phyloP scores from a whole-genome alignment of 2,888 invertebrate genomes.

The Tenodera sinensis region DNA sequence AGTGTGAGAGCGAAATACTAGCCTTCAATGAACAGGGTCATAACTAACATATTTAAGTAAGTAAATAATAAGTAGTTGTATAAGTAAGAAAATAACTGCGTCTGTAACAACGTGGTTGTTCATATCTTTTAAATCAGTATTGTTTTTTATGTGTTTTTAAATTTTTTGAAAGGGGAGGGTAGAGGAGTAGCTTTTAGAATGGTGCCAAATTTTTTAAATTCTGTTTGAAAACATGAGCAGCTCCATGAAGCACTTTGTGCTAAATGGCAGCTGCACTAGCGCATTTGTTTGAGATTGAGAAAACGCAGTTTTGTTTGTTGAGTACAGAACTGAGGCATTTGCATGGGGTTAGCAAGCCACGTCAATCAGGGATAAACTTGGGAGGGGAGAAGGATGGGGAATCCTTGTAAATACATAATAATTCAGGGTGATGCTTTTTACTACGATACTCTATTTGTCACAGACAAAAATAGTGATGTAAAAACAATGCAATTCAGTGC shows the following conservation, averaged over 20 bases:
- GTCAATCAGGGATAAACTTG: constrained; percentile 27
- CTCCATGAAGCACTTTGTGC: neutral
- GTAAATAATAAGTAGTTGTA: constrained; percentile 32
- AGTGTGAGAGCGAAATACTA: constrained; percentile 24
- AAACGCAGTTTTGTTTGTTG: neutral
- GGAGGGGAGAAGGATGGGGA: constrained; percentile 34
- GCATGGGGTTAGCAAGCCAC: neutral
- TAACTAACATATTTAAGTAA: constrained; percentile 31
- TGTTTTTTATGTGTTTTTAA: constrained; percentile 33
- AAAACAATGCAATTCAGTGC: neutral
- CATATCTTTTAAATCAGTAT: constrained; percentile 26
- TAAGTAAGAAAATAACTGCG: constrained; percentile 29
- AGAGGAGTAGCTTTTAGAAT: constrained; percentile 23
- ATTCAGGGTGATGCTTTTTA: constrained; percentile 23
- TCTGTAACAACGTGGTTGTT: constrained; percentile 29
- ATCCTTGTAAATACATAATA: constrained; percentile 28
- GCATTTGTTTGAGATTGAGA: neutral
- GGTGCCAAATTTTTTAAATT: constrained; percentile 7
- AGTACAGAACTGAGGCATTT: neutral
- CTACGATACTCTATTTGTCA: constrained; percentile 15
- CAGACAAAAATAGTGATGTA: constrained; percentile 4
- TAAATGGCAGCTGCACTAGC: neutral
- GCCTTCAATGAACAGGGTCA: constrained; percentile 36
- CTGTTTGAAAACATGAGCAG: neutral
- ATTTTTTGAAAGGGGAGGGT: constrained; percentile 30